Base-by-base conservation (phyloP, 2,888 invertebrate genomes). In the Aproaerema taeniolella region DNA sequence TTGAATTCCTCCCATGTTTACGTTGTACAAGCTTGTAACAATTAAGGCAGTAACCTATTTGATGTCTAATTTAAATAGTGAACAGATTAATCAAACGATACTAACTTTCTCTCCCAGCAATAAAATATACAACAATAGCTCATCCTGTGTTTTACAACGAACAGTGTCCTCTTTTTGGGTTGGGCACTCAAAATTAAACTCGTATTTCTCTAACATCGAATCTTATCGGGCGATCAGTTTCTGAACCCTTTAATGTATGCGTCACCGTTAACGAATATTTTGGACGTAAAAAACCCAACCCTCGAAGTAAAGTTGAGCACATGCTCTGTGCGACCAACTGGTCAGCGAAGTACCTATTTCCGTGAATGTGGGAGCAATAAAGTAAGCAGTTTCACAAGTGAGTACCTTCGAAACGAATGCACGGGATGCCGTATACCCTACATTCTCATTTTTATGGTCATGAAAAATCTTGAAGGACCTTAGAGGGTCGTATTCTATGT, bases 11-110 rank as follows among this genome's bases (percentile, higher is more conserved):
- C 44, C 58, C 50, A 62, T 73, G 67, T 76, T 72, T 73, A 69
- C 65, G 67, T 66, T 67, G 61, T 55, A 63, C 65, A 67, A 63
- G 60, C 62, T 64, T 70, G 72, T 69, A 67, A 67, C 74, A 69
- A 73, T 73, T 73, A 71, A 60, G 61, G 58, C 59, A 60, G 65
- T 64, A 69, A 75, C 65, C 64, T 67, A 69, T 73, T 74, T 66
- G 70, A 67, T 71, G 68, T 76, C 71, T 75, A 69, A 79, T 76
- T 80, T 76, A 68, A 80, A 80, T 75, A 65, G 61, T 67, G 70
- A 73, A 68, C 58, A 79, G 72, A 79, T 82, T 78, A 76, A 80
- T 81, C 76, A 79, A 77, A 78, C 77, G 70, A 75, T 77, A 79
- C 67, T 64, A 69, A 67, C 70, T 73, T 73, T 73, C 65, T 68